Base-by-base conservation (phyloP, 2,888 invertebrate genomes). In the Tetragonula carbonaria region DNA sequence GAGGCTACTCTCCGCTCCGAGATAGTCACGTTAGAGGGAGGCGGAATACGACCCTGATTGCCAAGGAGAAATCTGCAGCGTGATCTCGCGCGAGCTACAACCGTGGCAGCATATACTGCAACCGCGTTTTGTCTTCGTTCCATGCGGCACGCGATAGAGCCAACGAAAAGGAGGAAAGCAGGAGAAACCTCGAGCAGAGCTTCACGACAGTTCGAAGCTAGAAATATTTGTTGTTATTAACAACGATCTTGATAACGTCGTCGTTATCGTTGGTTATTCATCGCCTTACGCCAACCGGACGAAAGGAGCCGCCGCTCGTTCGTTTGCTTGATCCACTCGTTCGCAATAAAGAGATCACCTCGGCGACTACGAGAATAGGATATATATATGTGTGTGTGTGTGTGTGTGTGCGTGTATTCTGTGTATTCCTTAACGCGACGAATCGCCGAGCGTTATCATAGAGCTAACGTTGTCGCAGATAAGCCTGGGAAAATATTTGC, bases 31-130 rank as follows among this genome's bases (percentile, higher is more conserved):
- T 84, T 33, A 82, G 87, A 84, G 85, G 90, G 86, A 90, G 89
- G 78, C 79, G 89, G 86, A 89, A 89, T 88, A 90, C 88, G 90
- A 89, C 84, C 89, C 89, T 90, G 90, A 90, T 90, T 90, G 89
- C 88, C 90, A 90, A 90, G 90, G 90, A 90, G 90, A 90, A 90
- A 90, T 90, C 89, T 88, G 87, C 81, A 78, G 66, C 81, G 80
- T 84, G 90, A 90, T 90, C 87, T 90, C 81, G 83, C 87, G 63
- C 84, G 74, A 78, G 76, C 68, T 77, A 51, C 83, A 57, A 80
- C 73, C 78, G 74, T 73, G 71, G 77, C 77, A 28, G 28, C 28
- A 28, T 28, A 82, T 59, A 82, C 33, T 45, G 8, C 45, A 45
- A 8, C 77, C 78, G 63, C 3, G 84, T 45, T 45, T 45, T 57